phyloP scores from a whole-genome alignment of 2,888 invertebrate species.

The Allygus modestus region DNA sequence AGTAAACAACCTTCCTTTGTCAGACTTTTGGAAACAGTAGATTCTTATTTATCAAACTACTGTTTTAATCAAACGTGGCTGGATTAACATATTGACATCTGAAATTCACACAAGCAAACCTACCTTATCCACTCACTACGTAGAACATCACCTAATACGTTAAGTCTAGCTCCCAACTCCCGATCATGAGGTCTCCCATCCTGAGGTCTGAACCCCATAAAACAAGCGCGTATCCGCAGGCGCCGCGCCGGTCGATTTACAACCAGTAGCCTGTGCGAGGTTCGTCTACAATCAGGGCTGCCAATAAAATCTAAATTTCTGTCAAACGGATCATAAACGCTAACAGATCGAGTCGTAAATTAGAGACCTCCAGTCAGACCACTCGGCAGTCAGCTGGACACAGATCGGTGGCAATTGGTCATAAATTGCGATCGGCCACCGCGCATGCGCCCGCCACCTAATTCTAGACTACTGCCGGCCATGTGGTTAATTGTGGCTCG shows the following conservation, averaged over 20 bases:
- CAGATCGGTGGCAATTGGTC: constrained; percentile 30
- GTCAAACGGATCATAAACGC: constrained; percentile 47
- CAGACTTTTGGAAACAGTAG: too few species aligned
- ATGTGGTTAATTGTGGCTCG: constrained; percentile 17
- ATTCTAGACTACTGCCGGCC: constrained; percentile 28
- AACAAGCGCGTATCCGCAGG: constrained; percentile 17
- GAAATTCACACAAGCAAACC: too few species aligned
- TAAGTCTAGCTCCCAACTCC: too few species aligned
- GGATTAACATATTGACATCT: too few species aligned
- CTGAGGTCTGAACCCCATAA: not conserved
- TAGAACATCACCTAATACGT: too few species aligned
- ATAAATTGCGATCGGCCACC: constrained; percentile 42
- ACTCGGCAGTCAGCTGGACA: constrained; percentile 10
- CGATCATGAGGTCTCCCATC: too few species aligned
- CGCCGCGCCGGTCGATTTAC: constrained; percentile 7
- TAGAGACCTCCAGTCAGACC: constrained; percentile 24
- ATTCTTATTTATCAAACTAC: too few species aligned
- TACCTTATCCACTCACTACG: too few species aligned
- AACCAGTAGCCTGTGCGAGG: not conserved
- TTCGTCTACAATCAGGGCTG: constrained; percentile 26
- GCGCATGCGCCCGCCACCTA: constrained; percentile 43
- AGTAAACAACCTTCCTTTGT: too few species aligned
- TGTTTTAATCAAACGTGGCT: too few species aligned
- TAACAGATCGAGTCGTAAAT: constrained; percentile 38
- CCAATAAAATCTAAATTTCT: constrained; percentile 41